Evolutionary conservation across 2,888 invertebrate species (phyloP), one percentile per base, ranked within the genome.

Genomic region (Notodromas monacha): DNA sequence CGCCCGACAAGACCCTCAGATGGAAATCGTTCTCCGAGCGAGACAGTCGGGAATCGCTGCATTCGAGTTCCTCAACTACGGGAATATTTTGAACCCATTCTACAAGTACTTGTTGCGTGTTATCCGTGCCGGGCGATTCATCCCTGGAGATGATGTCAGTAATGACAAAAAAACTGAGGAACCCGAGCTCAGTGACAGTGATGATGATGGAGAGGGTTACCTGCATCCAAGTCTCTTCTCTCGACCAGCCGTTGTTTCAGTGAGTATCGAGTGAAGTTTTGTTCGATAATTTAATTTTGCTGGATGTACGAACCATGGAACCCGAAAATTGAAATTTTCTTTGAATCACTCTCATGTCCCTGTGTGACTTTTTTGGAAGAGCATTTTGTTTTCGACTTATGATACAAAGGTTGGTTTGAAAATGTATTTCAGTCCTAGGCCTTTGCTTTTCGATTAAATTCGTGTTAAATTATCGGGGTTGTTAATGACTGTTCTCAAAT

Each of bases 21-120:
- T 96, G 89, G 96, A 96, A 55, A 86, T 96, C 39, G 59, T 96
- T 8, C 68, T 96, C 39, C 92, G 92, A 51, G 77, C 89, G 3
- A 96, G 92, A 51, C 96, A 96, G 50, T 61, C 72, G 0, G 67
- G 69, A 44, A 92, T 89, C 54, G 60, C 68, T 1, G 76, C 84
- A 52, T 96, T 96, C 52, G 61, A 68, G 38, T 96, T 96, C 52
- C 56, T 96, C 34, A 70, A 74, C 34, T 73, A 72, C 44, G 76
- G 73, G 37, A 65, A 76, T 34, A 50, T 55, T 1, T 55, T 92
- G 26, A 67, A 89, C 51, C 63, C 68, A 0, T 96, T 84, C 51
- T 96, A 92, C 50, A 67, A 67, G 36, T 68, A 70, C 40, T 38
- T 53, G 21, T 42, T 48, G 15, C 41, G 44, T 30, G 38, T 45